Percentiles rank a stretch among this genome's conserved stretches.
These are phyloP conservation scores for Eilema caniola DNA, from an alignment of 2,888 invertebrate genomes.

Conservation along the genomic window DNA sequence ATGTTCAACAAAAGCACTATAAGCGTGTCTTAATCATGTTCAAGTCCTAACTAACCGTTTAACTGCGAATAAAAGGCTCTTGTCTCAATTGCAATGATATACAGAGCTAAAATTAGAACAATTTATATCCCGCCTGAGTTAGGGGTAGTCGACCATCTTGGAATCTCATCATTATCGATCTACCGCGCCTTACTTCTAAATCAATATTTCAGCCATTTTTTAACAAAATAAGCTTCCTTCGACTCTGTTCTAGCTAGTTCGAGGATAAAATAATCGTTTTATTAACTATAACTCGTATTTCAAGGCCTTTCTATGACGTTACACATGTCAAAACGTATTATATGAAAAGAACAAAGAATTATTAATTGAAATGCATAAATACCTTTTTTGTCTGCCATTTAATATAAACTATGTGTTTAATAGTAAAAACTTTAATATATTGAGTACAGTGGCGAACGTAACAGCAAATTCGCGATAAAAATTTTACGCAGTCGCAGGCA, in stretches of 20 bases:
- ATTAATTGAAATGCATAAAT: conserved; percentile 74
- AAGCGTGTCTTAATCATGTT: background rate
- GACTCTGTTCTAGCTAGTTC: conserved; percentile 29
- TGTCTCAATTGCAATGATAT: conserved; percentile 43
- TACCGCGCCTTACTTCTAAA: conserved; percentile 43
- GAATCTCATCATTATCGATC: conserved; percentile 72
- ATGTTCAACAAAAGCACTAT: conserved; percentile 17
- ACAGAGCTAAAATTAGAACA: conserved; percentile 62
- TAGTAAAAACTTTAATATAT: conserved; percentile 64
- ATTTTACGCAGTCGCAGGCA: conserved; percentile 71
- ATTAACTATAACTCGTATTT: conserved; percentile 53
- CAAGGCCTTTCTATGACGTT: conserved; percentile 74
- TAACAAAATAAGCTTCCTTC: conserved; percentile 27
- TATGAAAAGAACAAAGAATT: conserved; percentile 77
- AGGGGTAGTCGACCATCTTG: conserved; percentile 77
- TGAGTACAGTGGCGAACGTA: conserved; percentile 50
- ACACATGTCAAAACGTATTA: conserved; percentile 78
- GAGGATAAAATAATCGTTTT: conserved; percentile 44
- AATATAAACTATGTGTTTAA: conserved; percentile 68
- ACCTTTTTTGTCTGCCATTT: conserved; percentile 88
- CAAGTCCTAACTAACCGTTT: conserved; percentile 7
- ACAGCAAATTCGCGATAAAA: conserved; percentile 60
- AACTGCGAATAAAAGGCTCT: conserved; percentile 17
- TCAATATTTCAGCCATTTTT: conserved; percentile 27
- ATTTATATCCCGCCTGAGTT: conserved; percentile 51